Base-by-base conservation (phyloP, 2,113 vertebrate genomes). In the Anoura caudifer region DNA sequence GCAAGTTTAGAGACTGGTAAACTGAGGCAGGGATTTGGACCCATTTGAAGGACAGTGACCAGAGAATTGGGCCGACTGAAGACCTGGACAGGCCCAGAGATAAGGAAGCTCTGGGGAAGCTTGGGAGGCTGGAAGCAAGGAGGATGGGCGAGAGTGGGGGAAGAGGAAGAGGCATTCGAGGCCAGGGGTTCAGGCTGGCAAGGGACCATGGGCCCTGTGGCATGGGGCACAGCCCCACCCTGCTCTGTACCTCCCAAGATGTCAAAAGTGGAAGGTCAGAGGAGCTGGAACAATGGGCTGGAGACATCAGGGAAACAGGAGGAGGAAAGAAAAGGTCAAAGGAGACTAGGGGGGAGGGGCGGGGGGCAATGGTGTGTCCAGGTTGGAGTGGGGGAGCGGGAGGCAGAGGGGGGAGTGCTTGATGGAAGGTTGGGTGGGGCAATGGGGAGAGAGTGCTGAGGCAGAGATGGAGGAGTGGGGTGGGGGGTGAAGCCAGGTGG, bases 151-250 rank as follows among this genome's bases (percentile, higher is more conserved):
- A 26, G 47, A 24, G 19, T 8, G 31, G 28, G 41, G 33, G 19
- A 31, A 28, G 50, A 92, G 70, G 15, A 17, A 47, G 10, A 38
- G 54, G 36, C 24, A 6, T 47, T 41, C 11, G 28, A 70, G 50
- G 70, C 61, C 59, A 76, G 76, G 12, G 12, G n/a, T 52, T 94
- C 26, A 50, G 85, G 54, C 47, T 82, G 61, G 43, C 36, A 59
- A 54, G 19, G 69, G 52, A 36, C 52, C 20, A 14, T 15, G 56
- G 65, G 50, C 22, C 38, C 41, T 82, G 56, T 69, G 73, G 15
- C 41, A 10, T 3, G 3, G 7, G n/a, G n/a, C 36, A 3, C 0
- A 12, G 33, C 36, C 69, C 16, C 4, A 33, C 8, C 6, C 56
- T 24, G 76, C 47, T 80, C 33, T 90, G 47, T 72, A 47, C 79